These are phyloP conservation scores for Plagiodera versicolora DNA, from an alignment of 2,888 invertebrate species.

Conservation along the genomic window DNA sequence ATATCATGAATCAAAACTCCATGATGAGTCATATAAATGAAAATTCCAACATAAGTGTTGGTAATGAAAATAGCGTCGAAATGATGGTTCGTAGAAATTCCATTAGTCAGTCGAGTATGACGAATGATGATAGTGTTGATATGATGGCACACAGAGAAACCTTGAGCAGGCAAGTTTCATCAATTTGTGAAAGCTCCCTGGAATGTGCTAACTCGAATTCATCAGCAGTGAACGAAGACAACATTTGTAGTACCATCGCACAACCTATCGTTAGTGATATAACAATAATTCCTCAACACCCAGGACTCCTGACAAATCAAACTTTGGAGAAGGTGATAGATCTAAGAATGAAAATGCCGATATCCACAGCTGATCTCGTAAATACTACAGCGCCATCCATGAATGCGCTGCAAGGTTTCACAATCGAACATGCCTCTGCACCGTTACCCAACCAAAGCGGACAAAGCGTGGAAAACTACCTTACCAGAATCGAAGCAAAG, in stretches of 20 bases:
- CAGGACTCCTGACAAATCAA: conserved; percentile 11
- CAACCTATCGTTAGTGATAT: conserved; percentile 16
- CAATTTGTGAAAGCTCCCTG: conserved; percentile 48
- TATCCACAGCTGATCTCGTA: conserved; percentile 56
- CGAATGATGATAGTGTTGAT: conserved; percentile 47
- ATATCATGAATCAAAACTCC: conserved; percentile 50
- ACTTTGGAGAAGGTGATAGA: conserved; percentile 64
- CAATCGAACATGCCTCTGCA: conserved; percentile 53
- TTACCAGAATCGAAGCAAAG: conserved; percentile 58
- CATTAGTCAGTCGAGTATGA: conserved; percentile 33
- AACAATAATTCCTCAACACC: conserved; percentile 9
- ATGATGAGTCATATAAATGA: conserved; percentile 44
- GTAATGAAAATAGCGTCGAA: conserved; percentile 48
- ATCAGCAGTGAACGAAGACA: conserved; percentile 41
- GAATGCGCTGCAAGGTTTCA: conserved; percentile 57
- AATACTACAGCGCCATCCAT: conserved; percentile 62
- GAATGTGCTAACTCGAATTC: conserved; percentile 42
- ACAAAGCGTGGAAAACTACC: conserved; percentile 63
- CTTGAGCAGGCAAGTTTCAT: conserved; percentile 21
- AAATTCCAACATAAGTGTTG: conserved; percentile 48
- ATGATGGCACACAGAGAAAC: conserved; percentile 42
- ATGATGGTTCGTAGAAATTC: conserved; percentile 44
- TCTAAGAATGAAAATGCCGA: conserved; percentile 67
- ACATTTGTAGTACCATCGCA: conserved; percentile 39
- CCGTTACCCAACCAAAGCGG: conserved; percentile 61